These are phyloP conservation scores for Pollenia amentaria DNA, from an alignment of 2,888 invertebrate species.

Conservation along the genomic window DNA sequence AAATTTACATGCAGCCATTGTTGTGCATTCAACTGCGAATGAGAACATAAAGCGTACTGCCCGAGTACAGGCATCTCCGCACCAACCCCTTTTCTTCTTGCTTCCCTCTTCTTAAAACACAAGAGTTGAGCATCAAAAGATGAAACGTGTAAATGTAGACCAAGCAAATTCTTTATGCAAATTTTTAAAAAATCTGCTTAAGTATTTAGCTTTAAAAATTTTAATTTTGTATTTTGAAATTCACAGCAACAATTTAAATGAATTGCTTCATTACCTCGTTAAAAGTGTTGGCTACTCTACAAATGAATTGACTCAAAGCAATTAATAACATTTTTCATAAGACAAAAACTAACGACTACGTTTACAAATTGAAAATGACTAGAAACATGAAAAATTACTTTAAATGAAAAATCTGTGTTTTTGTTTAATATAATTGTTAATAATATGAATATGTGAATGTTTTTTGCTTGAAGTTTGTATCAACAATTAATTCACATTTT, in stretches of 20 bases:
- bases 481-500: constrained; percentile 37
- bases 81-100: too few species aligned
- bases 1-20: too few species aligned
- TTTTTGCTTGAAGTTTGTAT: background rate
- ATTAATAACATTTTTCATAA: constrained; percentile 45
- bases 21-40: too few species aligned
- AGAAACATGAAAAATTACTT: constrained; percentile 40
- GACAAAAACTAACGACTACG: constrained; percentile 4
- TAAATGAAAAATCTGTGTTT: constrained; percentile 34
- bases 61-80: too few species aligned
- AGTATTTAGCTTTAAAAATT: background rate
- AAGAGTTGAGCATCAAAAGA: too few species aligned
- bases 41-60: too few species aligned
- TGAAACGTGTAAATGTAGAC: too few species aligned
- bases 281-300: constrained; percentile 14
- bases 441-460: background rate
- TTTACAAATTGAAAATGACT: constrained; percentile 39
- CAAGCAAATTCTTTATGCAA: too few species aligned
- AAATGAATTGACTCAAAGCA: constrained; percentile 1
- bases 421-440: background rate
- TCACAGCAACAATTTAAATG: too few species aligned
- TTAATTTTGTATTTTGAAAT: background rate
- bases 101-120: too few species aligned
- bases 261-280: background rate
- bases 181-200: background rate